These are phyloP conservation scores for Ochlodes sylvanus DNA, from an alignment of 2,888 invertebrate species.

Conservation along the genomic window DNA sequence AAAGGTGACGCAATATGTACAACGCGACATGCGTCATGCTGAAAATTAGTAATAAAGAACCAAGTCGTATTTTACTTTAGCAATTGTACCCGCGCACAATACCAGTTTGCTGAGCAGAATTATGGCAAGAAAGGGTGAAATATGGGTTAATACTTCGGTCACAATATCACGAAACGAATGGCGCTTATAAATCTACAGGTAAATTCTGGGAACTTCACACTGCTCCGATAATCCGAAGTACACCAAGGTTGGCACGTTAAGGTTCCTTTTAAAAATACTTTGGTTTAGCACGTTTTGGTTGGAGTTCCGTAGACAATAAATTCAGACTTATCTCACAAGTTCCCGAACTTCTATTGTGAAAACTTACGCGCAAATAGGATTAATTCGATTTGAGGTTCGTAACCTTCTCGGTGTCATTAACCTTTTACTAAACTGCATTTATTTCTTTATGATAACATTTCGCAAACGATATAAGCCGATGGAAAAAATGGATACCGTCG, in stretches of 20 bases:
- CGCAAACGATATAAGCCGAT: too few relatives aligned
- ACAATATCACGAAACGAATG: constrained; percentile 46
- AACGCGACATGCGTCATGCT: constrained; percentile 3
- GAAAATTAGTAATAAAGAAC: constrained; percentile 1
- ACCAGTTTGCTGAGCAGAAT: constrained; percentile 21
- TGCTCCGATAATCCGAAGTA: constrained; percentile 70
- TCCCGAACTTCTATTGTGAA: too few relatives aligned
- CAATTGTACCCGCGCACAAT: constrained; percentile 7
- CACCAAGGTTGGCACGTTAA: constrained; percentile 66
- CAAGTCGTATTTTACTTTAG: constrained; percentile 16
- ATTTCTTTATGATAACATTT: too few relatives aligned
- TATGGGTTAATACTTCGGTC: constrained; percentile 37
- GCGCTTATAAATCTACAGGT: constrained; percentile 47
- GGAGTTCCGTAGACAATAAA: constrained; percentile 8
- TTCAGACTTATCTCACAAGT: neutral
- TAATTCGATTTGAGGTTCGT: too few relatives aligned
- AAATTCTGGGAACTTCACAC: constrained; percentile 66
- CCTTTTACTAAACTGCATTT: too few relatives aligned
- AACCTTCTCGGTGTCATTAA: too few relatives aligned
- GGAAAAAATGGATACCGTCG: too few relatives aligned
- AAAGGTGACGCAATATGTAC: neutral
- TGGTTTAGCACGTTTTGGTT: constrained; percentile 71
- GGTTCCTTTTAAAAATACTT: constrained; percentile 62
- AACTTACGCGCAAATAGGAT: too few relatives aligned
- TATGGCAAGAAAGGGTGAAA: constrained; percentile 29